phyloP scores from a whole-genome alignment of 2,888 invertebrate species.

The Drosophila helvetica region DNA sequence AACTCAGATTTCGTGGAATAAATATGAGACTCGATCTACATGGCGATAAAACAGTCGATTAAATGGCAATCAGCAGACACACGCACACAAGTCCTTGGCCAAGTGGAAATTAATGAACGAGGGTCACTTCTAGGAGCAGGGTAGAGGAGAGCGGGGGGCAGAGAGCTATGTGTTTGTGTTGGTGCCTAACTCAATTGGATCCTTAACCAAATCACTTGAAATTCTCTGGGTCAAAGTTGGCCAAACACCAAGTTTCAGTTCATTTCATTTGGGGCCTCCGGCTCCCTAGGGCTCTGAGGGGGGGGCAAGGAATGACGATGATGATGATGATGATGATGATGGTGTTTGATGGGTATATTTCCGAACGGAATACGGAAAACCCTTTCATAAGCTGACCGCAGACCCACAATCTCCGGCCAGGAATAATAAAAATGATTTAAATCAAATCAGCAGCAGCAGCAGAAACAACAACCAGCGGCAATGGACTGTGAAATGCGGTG shows the following conservation, averaged over 20 bases:
- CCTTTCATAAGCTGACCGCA: conserved; percentile 15
- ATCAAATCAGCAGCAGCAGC: conserved; percentile 37
- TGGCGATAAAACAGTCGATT: not conserved
- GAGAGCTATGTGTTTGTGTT: not conserved
- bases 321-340: not conserved
- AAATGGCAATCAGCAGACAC: not conserved
- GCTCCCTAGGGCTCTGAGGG: not conserved
- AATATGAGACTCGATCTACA: not conserved
- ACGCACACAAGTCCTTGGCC: not conserved
- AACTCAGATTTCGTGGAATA: not conserved
- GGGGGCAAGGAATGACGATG: not conserved
- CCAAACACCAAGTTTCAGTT: conserved; percentile 35
- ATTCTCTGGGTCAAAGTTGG: conserved; percentile 23
- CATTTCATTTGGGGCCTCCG: conserved; percentile 15
- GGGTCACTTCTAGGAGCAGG: not conserved
- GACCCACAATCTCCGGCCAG: conserved; percentile 1
- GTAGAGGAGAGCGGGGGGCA: not conserved
- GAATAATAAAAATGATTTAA: conserved; percentile 37
- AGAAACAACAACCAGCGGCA: conserved; percentile 32
- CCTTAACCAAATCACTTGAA: conserved; percentile 15
- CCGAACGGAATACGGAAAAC: conserved; percentile 6
- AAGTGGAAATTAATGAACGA: not conserved
- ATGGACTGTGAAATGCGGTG: conserved; percentile 42
- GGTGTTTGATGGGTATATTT: not conserved
- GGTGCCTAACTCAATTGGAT: conserved; percentile 4